Conservation (phyloP, 2,113 vertebrate genomes). For the Gopherus flavomarginatus region DNA sequence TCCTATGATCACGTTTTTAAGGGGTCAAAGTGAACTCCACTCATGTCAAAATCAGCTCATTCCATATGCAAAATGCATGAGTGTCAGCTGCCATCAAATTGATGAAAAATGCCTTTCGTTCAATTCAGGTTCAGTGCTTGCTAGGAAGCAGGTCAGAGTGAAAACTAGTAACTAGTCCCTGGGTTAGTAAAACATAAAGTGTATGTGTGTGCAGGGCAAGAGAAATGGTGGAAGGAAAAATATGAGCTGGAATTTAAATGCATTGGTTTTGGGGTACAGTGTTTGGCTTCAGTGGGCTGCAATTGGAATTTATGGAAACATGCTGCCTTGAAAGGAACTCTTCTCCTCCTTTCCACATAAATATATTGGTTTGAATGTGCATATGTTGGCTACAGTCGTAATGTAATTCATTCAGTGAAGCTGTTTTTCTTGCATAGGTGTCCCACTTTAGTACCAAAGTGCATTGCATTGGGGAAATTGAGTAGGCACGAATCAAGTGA, state of each 20-base stretch:
- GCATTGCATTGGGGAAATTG: slow-evolving; percentile 16
- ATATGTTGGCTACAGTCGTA: slow-evolving; percentile 11
- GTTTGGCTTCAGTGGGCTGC: slow-evolving; percentile 40
- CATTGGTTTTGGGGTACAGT: slow-evolving; percentile 40
- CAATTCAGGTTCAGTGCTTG: neutral
- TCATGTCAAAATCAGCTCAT: neutral
- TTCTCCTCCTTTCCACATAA: slow-evolving; percentile 70
- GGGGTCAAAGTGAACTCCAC: neutral
- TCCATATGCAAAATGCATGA: neutral
- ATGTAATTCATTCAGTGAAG: slow-evolving; percentile 15
- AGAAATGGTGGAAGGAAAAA: neutral
- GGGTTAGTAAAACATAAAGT: neutral
- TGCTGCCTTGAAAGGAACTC: neutral
- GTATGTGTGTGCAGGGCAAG: neutral
- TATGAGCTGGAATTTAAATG: slow-evolving; percentile 62
- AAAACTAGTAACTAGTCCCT: neutral
- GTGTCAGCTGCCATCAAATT: neutral
- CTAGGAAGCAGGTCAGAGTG: neutral
- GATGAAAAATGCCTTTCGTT: neutral
- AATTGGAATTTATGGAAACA: slow-evolving; percentile 41
- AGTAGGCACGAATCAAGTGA: neutral
- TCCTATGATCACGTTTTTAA: neutral
- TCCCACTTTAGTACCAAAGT: neutral
- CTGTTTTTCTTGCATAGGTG: neutral
- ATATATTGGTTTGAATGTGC: slow-evolving; percentile 45